Conservation (phyloP, 2,888 invertebrate species). For the Heterodera filipjevi region DNA sequence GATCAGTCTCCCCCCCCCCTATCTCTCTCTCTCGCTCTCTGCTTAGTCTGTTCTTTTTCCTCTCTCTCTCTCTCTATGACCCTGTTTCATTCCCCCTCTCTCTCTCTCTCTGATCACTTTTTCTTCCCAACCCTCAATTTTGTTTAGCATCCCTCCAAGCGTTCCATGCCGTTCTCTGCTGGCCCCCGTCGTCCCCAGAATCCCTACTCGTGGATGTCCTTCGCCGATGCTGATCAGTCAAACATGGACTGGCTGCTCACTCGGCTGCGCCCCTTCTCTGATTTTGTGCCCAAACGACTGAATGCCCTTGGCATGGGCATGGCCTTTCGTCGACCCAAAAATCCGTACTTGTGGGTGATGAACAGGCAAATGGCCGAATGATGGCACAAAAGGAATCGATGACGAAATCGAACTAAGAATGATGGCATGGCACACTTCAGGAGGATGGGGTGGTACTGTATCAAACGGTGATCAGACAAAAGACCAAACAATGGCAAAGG, state of each 20-base stretch:
- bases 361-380: conserved; percentile 4
- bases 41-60: neutral
- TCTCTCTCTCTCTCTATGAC: neutral
- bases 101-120: too few species aligned
- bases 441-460: neutral
- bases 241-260: conserved; percentile 14
- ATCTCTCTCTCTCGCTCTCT: too few species aligned
- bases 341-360: conserved; percentile 31
- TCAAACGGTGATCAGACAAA: neutral
- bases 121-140: neutral
- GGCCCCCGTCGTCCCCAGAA: conserved; percentile 25
- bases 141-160: neutral
- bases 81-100: too few species aligned
- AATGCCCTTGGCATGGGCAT: conserved; percentile 14
- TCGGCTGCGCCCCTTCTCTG: conserved; percentile 25
- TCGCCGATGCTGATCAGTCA: conserved; percentile 9
- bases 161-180: neutral
- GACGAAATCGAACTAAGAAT: neutral
- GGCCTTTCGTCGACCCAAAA: conserved; percentile 17
- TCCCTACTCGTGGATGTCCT: conserved; percentile 37
- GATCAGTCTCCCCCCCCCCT: neutral
- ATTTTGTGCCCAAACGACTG: conserved; percentile 19
- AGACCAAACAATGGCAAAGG: neutral
- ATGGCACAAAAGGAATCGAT: neutral
- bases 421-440: neutral